phyloP scores from a whole-genome alignment of 2,113 vertebrate species.

The Centropristis striata region DNA sequence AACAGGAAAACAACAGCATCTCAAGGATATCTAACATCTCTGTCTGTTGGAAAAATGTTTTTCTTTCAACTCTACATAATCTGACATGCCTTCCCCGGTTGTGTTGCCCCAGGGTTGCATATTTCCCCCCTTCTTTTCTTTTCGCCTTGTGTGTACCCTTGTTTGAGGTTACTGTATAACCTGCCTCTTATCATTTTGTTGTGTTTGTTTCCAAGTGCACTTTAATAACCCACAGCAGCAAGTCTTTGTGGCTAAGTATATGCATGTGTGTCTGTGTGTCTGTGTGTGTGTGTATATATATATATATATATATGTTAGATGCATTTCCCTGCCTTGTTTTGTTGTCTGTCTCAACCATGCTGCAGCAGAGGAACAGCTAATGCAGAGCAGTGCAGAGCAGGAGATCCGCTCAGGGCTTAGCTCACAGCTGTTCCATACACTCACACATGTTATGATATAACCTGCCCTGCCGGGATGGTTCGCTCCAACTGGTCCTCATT shows the following conservation, averaged over 20 bases:
- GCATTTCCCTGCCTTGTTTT: not conserved
- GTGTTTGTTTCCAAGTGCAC: not conserved
- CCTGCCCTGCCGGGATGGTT: slow-evolving; percentile 2
- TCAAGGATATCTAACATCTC: slow-evolving; percentile 6
- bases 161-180: slow-evolving; percentile 9
- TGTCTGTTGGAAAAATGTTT: slow-evolving; percentile 18
- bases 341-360: not conserved
- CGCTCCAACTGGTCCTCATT: slow-evolving; percentile 18
- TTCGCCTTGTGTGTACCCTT: slow-evolving; percentile 1
- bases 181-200: not conserved
- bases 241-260: not conserved
- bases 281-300: too few relatives aligned
- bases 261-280: not conserved
- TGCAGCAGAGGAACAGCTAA: slow-evolving; percentile 24
- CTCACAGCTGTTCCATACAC: slow-evolving; percentile 18
- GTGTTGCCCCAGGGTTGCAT: slow-evolving; percentile 5
- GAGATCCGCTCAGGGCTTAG: not conserved
- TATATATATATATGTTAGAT: not conserved
- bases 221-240: not conserved
- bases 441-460: slow-evolving; percentile 22
- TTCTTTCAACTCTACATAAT: slow-evolving; percentile 14
- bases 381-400: slow-evolving; percentile 17
- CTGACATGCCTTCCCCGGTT: slow-evolving; percentile 12
- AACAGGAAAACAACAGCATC: slow-evolving; percentile 30
- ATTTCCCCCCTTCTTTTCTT: not conserved